These are phyloP conservation scores for Squalus acanthias DNA, from an alignment of 2,797 vertebrate species.

Conservation along the genomic window DNA sequence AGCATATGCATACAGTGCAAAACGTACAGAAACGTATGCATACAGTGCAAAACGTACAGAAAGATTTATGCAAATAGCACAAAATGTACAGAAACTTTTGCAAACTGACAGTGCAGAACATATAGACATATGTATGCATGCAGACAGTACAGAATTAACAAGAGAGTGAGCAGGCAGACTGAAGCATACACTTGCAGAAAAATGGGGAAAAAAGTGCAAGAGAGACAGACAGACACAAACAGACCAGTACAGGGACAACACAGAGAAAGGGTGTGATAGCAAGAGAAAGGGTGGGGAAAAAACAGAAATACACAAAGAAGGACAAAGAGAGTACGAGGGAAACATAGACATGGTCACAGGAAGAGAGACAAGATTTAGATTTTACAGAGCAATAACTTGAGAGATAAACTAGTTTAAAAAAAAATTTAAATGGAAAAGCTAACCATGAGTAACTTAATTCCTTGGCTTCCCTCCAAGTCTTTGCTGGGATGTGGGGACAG, in stretches of 20 bases:
- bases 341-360: neutral
- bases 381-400: neutral
- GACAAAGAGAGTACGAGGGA: neutral
- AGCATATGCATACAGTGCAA: neutral
- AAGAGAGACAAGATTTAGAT: neutral
- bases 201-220: neutral
- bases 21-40: neutral
- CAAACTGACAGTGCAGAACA: neutral
- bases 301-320: too few species aligned
- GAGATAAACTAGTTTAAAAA: neutral
- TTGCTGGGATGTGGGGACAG: too few species aligned
- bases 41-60: neutral
- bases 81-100: neutral
- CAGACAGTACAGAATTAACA: neutral
- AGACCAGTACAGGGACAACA: neutral
- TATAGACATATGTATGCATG: neutral
- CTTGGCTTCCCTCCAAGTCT: neutral
- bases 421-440: neutral
- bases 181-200: neutral
- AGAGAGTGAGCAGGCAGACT: neutral
- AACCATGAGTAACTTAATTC: neutral
- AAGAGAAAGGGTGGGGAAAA: neutral
- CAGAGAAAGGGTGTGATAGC: neutral
- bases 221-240: neutral
- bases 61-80: neutral